These are phyloP conservation scores for Agrotis clavis DNA, from an alignment of 2,888 invertebrate genomes.

Conservation along the genomic window DNA sequence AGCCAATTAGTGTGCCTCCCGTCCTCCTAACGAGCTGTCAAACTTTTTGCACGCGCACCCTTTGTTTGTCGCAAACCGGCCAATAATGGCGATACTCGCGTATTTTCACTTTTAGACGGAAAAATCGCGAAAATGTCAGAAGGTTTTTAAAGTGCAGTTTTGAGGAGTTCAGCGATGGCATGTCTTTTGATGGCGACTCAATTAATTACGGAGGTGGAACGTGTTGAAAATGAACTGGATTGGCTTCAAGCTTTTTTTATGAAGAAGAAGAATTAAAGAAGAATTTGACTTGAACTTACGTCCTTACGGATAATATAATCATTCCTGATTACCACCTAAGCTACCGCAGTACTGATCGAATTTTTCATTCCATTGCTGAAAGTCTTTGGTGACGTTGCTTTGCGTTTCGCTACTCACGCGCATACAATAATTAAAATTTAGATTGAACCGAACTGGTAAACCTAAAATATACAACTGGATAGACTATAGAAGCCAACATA, in stretches of 20 bases:
- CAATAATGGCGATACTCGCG: slow-evolving; percentile 62
- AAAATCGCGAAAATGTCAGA: slow-evolving; percentile 41
- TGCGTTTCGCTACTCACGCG: no score
- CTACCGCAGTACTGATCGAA: no score
- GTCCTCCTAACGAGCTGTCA: slow-evolving; percentile 85
- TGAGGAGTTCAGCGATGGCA: slow-evolving; percentile 15
- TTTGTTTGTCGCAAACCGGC: slow-evolving; percentile 74
- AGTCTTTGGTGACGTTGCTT: no score
- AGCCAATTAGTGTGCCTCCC: slow-evolving; percentile 82
- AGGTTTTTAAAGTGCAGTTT: slow-evolving; percentile 20
- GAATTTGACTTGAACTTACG: no score
- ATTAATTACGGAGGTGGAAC: not conserved
- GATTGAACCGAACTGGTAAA: no score
- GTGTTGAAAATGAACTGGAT: not conserved
- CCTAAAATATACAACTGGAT: no score
- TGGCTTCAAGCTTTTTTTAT: not conserved
- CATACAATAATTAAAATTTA: no score
- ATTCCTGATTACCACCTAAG: no score
- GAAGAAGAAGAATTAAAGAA: no score
- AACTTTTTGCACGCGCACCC: slow-evolving; percentile 83
- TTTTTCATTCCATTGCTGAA: no score
- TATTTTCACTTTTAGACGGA: slow-evolving; percentile 45
- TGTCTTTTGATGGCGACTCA: not conserved
- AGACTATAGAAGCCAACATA: no score
- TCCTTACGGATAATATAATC: no score